Evolutionary conservation across 2,888 invertebrate species (phyloP).

Genomic region (Oligia latruncula): DNA sequence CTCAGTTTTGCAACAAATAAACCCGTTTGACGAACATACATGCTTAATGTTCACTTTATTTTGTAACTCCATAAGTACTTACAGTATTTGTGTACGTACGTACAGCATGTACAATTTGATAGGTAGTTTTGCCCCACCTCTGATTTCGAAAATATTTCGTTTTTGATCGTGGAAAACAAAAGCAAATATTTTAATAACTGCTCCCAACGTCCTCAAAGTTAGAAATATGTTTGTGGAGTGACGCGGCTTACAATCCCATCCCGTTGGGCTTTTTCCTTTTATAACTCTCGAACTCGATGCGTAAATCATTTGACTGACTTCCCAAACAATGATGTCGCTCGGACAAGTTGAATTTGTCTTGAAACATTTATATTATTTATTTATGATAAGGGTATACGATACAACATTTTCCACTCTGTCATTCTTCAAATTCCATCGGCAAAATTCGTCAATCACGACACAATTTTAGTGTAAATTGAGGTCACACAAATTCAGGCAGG

Average conservation of each 20-base stretch:
- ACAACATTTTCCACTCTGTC: background rate
- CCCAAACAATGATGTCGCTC: conserved; percentile 24
- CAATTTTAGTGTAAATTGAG: background rate
- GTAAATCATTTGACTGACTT: conserved; percentile 54
- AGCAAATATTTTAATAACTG: conserved; percentile 25
- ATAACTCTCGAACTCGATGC: conserved; percentile 29
- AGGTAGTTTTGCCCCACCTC: background rate
- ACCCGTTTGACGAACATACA: conserved; percentile 56
- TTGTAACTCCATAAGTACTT: conserved; percentile 38
- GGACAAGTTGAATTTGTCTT: conserved; percentile 26
- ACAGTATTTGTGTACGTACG: background rate
- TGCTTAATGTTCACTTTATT: conserved; percentile 40
- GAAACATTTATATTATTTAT: conserved; percentile 7
- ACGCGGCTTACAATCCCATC: conserved; percentile 9
- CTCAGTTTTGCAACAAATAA: conserved; percentile 58
- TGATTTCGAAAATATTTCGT: conserved; percentile 10
- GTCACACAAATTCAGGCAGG: background rate
- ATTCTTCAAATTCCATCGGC: background rate
- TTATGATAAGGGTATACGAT: background rate
- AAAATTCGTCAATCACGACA: background rate
- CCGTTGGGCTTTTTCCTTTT: conserved; percentile 28
- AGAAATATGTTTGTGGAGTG: conserved; percentile 14
- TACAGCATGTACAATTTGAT: background rate
- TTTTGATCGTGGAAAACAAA: conserved; percentile 17
- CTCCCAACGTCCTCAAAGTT: conserved; percentile 21